Evolutionary conservation across 2,797 vertebrate species (phyloP), one percentile per base, ranked within the genome.

Genomic region (Cynodonichthys magdalenae): DNA sequence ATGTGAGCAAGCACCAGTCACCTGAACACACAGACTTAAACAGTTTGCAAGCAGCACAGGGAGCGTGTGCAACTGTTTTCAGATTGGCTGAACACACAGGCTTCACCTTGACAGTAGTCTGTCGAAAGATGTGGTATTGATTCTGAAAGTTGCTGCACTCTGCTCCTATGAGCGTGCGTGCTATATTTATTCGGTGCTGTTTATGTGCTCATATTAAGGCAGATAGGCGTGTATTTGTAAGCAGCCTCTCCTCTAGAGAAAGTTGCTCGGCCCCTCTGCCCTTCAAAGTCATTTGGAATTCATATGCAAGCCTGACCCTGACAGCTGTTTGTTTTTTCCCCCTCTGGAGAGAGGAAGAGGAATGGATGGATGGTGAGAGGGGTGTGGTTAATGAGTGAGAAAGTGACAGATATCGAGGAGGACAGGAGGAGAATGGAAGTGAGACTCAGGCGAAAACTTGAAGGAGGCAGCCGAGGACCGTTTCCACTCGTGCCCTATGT

Each of bases 201-300:
- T 76, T 71, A 62, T 41, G 53, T 53, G 58, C 74, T 64, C 62
- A 64, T 74, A 64, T 80, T 59, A 45, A 63, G 69, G 69, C 73
- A 62, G 47, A 54, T 63, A 53, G 7, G 1, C 17, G 2, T 17
- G 53, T 34, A 49, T 68, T 65, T 48, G 62, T 29, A 68, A 63
- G 69, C 57, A 20, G 62, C 67, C 53, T 73, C 74, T 86, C 79
- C 81, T 89, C 84, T 57, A 65, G 84, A 87, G 80, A 79, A 89
- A 88, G 83, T 83, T 77, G 78, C n/a, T 79, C 36, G 58, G 81
- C 83, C 84, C 78, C 80, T 83, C 79, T 86, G 90, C 89, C 90
- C 87, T 91, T 91, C 88, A 90, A 81, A 88, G 87, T 89, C 86
- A 87, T 90, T 91, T 87, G 83, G 83, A 90, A 89, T 92, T 90